These are phyloP conservation scores for Serripes groenlandicus DNA, from an alignment of 2,888 invertebrate genomes.

Conservation along the genomic window DNA sequence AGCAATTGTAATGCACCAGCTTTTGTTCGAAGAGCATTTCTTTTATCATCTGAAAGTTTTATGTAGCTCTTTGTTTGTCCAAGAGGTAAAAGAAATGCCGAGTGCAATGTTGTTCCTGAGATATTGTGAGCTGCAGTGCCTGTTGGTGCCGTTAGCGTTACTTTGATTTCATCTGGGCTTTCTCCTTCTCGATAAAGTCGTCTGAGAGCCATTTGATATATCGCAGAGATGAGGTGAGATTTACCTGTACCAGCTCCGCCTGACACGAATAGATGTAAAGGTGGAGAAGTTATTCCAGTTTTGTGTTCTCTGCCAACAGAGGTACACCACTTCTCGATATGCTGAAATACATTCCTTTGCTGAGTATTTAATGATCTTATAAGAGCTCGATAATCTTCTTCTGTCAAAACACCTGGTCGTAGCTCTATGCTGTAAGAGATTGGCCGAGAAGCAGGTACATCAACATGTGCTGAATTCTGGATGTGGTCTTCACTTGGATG, in stretches of 20 bases:
- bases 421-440: slow-evolving; percentile 17
- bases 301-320: slow-evolving; percentile 32
- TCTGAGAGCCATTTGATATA: slow-evolving; percentile 58
- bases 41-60: slow-evolving; percentile 57
- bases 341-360: slow-evolving; percentile 40
- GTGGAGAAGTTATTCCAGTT: not conserved
- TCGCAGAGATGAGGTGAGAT: slow-evolving; percentile 54
- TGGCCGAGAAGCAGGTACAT: not conserved
- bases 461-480: not conserved
- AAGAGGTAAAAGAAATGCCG: slow-evolving; percentile 58
- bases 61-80: slow-evolving; percentile 53
- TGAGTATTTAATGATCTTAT: slow-evolving; percentile 12
- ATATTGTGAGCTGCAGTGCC: slow-evolving; percentile 66
- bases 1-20: slow-evolving; percentile 43
- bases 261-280: not conserved
- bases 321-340: slow-evolving; percentile 30
- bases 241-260: slow-evolving; percentile 66
- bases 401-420: slow-evolving; percentile 34
- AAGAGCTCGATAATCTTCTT: slow-evolving; percentile 34
- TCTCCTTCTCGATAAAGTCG: slow-evolving; percentile 37
- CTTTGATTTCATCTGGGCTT: slow-evolving; percentile 47
- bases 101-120: slow-evolving; percentile 59
- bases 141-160: slow-evolving; percentile 60
- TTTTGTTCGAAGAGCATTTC: slow-evolving; percentile 44
- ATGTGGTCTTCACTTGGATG: slow-evolving; percentile 10